Percentiles rank a stretch among this genome's conserved stretches.
Conservation (phyloP, 2,797 vertebrate genomes). For the Acanthurus lineatus region DNA sequence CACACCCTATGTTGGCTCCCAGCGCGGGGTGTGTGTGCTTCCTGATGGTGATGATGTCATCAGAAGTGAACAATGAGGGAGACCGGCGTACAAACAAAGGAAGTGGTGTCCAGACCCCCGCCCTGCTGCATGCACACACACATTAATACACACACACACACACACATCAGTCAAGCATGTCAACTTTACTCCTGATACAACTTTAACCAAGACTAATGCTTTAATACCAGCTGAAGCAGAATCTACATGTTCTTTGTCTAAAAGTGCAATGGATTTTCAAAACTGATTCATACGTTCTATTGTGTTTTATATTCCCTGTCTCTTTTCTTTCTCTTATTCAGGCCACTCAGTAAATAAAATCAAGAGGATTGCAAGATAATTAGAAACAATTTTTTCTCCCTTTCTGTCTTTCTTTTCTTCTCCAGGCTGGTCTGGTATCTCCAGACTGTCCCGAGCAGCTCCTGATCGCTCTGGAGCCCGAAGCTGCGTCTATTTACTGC, state of each 20-base stretch:
- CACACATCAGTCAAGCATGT: conserved; percentile 23
- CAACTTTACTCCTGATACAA: conserved; percentile 42
- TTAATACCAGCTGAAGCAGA: background rate
- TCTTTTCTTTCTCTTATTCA: background rate
- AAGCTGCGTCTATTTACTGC: conserved; percentile 96
- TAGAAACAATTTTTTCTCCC: background rate
- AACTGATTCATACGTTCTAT: background rate
- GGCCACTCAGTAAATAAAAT: background rate
- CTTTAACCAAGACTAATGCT: background rate
- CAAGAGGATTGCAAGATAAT: background rate
- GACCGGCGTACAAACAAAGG: conserved; percentile 87
- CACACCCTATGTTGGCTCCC: conserved; percentile 43
- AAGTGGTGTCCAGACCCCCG: conserved; percentile 82
- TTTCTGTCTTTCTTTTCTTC: background rate
- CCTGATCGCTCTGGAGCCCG: conserved; percentile 94
- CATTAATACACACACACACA: conserved; percentile 22
- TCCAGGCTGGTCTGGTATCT: conserved; percentile 90
- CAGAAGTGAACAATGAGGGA: conserved; percentile 83
- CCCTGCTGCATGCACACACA: conserved; percentile 57
- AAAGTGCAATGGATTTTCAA: conserved; percentile 2
- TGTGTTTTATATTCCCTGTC: background rate
- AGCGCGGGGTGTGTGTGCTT: conserved; percentile 74
- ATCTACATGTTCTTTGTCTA: background rate
- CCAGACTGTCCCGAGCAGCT: conserved; percentile 91
- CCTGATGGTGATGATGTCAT: conserved; percentile 84